Evolutionary conservation across 2,888 invertebrate species (phyloP), one percentile per base, ranked within the genome.

Genomic region (Diplolepis rosae): DNA sequence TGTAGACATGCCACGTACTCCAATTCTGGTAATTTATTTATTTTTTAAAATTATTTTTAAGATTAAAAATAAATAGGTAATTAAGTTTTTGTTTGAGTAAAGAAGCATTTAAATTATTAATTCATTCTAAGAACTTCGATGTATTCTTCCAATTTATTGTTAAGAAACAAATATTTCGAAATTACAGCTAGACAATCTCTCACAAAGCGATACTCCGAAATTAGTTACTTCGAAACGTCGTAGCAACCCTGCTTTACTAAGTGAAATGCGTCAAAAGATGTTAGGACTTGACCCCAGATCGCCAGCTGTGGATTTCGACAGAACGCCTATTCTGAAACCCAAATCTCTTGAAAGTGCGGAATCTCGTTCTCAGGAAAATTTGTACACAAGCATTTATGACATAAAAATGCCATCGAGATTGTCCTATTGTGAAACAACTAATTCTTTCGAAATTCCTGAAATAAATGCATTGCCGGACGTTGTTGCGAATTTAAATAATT

Each of bases 301-400:
- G 9, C 87, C 87, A n/a, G 83, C 86, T 1, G 77, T 73, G n/a
- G 79, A 84, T 65, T 87, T 88, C 56, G 80, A 83, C 50, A 82
- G 87, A 77, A 88, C 87, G 7, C 87, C 87, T 1, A 84, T 87
- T 70, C 73, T 84, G 35, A 79, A 78, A 42, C 77, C 83, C 22
- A 82, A 77, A 68, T 81, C 83, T n/a, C 50, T 77, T 0, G 67
- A 70, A 13, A 74, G 68, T 24, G 32, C 72, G 50, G 74, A 70
- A 27, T 74, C 78, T 13, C 75, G 66, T 9, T 74, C 77, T 5
- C 71, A 77, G 22, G 79, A 78, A 66, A 66, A 65, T 32, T 66
- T 77, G 9, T 61, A 69, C 15, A 79, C 69, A 28, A 15, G 51
- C 18, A 74, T 71, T 22, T 69, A 76, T 3, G 78, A 81, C 7